These are phyloP conservation scores for Miltochrista miniata DNA, from an alignment of 2,888 invertebrate species.

Conservation along the genomic window DNA sequence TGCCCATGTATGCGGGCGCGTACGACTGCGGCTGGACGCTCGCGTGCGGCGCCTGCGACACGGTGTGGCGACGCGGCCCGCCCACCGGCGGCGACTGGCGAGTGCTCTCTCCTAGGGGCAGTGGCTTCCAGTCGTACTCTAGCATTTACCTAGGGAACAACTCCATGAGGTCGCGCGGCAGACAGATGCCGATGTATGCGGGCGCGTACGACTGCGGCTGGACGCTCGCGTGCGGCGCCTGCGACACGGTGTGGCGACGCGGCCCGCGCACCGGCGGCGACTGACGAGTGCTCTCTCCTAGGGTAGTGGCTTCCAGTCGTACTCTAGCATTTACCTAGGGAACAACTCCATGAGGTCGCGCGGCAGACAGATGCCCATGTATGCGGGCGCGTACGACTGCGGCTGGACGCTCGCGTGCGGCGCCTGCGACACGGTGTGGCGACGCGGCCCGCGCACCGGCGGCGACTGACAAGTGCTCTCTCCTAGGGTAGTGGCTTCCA, in stretches of 20 bases:
- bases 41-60: conserved; percentile 22
- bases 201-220: conserved; percentile 32
- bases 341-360: conserved; percentile 87
- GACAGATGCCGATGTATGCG: conserved; percentile 88
- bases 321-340: conserved; percentile 68
- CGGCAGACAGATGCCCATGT: conserved; percentile 90
- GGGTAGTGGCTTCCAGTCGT: conserved; percentile 75
- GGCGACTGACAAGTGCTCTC: conserved; percentile 32
- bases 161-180: conserved; percentile 87
- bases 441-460: conserved; percentile 9
- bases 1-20: conserved; percentile 85
- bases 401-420: conserved; percentile 24
- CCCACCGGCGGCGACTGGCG: conserved; percentile 18
- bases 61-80: conserved; percentile 18
- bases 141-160: conserved; percentile 83
- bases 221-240: conserved; percentile 21
- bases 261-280: conserved; percentile 20
- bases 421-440: conserved; percentile 18
- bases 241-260: conserved; percentile 19
- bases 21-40: conserved; percentile 24
- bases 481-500: conserved; percentile 69
- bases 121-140: conserved; percentile 79
- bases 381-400: conserved; percentile 57
- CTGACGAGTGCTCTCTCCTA: conserved; percentile 35
- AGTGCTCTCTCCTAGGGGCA: conserved; percentile 45